phyloP scores from a whole-genome alignment of 2,888 invertebrate genomes.

The Cynaeus angustus region DNA sequence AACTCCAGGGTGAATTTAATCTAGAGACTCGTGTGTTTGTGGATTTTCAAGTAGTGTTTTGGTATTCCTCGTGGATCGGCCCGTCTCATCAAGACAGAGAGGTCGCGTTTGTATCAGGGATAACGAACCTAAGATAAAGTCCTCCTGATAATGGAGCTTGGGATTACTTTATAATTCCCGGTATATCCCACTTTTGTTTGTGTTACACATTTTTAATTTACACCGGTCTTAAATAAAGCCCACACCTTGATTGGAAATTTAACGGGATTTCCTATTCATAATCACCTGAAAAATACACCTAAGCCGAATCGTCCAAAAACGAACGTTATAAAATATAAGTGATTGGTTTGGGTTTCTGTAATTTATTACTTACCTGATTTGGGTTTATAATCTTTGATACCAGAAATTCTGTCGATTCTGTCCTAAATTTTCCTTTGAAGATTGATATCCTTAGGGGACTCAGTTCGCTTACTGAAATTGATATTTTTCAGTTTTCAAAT shows the following conservation, averaged over 20 bases:
- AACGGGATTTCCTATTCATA: too few species aligned
- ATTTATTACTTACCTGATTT: too few species aligned
- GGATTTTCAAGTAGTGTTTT: conserved; percentile 72
- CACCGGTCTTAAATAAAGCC: not conserved
- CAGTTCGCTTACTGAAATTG: too few species aligned
- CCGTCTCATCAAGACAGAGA: conserved; percentile 68
- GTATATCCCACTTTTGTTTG: conserved; percentile 32
- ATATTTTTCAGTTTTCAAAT: too few species aligned
- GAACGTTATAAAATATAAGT: too few species aligned
- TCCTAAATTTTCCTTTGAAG: too few species aligned
- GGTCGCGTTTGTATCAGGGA: conserved; percentile 64
- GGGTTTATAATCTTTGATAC: too few species aligned
- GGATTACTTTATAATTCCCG: conserved; percentile 60
- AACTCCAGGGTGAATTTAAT: conserved; percentile 71
- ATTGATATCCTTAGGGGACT: too few species aligned
- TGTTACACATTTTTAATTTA: conserved; percentile 51
- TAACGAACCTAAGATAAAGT: conserved; percentile 64
- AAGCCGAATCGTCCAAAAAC: too few species aligned
- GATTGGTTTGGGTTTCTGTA: too few species aligned
- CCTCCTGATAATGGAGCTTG: conserved; percentile 60
- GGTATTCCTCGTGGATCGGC: conserved; percentile 69
- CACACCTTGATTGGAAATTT: not conserved
- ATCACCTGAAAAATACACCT: too few species aligned
- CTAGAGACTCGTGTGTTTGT: conserved; percentile 69
- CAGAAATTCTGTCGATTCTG: too few species aligned